phyloP scores from a whole-genome alignment of 2,797 vertebrate species.

The Bovichtus variegatus region DNA sequence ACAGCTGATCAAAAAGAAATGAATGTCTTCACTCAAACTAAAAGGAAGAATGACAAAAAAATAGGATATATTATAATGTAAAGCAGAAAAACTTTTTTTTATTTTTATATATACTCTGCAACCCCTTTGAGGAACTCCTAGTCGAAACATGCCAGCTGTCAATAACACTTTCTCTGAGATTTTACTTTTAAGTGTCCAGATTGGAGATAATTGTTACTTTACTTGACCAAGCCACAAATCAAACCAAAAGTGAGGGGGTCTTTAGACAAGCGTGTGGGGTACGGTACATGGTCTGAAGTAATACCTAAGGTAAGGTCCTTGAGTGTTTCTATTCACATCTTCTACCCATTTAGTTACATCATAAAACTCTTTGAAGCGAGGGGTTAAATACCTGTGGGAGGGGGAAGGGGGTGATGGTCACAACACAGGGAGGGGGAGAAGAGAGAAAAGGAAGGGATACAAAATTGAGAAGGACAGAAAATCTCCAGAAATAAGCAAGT shows the following conservation, averaged over 20 bases:
- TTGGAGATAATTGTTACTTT: conserved; percentile 70
- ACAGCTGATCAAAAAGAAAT: conserved; percentile 37
- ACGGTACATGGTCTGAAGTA: conserved; percentile 78
- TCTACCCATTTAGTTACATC: conserved; percentile 99
- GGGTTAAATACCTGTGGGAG: conserved; percentile 99
- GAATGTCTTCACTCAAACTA: conserved; percentile 21
- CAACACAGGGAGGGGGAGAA: conserved; percentile 90
- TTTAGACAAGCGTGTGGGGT: conserved; percentile 70
- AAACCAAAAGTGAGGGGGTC: conserved; percentile 69
- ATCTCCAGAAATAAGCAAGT: conserved; percentile 78
- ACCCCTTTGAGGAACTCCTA: conserved; percentile 31
- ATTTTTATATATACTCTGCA: conserved; percentile 24
- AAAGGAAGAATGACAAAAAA: conserved; percentile 29
- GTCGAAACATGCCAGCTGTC: conserved; percentile 62
- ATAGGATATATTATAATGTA: conserved; percentile 8
- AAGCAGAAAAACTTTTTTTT: conserved; percentile 31
- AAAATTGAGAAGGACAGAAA: conserved; percentile 72
- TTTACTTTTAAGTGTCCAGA: conserved; percentile 14
- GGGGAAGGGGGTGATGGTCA: conserved; percentile 83
- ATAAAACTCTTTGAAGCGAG: conserved; percentile 99
- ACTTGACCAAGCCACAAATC: conserved; percentile 76
- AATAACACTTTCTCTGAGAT: conserved; percentile 10
- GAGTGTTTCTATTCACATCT: conserved; percentile 99
- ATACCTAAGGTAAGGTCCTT: conserved; percentile 99
- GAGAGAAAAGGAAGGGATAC: conserved; percentile 80